phyloP scores from a whole-genome alignment of 2,888 invertebrate genomes.

The Onchidella celtica region DNA sequence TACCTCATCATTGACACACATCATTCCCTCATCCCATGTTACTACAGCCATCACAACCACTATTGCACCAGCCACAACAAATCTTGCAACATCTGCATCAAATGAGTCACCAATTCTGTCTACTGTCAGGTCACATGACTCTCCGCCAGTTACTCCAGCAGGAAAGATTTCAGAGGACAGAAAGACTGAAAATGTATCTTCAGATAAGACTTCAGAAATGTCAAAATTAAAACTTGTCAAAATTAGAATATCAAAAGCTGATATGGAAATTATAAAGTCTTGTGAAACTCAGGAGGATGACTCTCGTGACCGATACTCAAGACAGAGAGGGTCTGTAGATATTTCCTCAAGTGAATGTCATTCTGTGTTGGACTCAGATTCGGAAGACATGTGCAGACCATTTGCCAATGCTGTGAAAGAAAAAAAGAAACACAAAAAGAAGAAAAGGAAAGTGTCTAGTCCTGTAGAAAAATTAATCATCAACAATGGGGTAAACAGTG shows the following conservation, averaged over 20 bases:
- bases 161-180: background rate
- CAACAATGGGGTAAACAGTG: background rate
- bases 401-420: slow-evolving; percentile 25
- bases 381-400: slow-evolving; percentile 37
- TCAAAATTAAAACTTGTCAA: background rate
- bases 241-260: slow-evolving; percentile 33
- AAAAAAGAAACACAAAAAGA: slow-evolving; percentile 42
- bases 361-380: slow-evolving; percentile 11
- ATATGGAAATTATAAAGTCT: slow-evolving; percentile 40
- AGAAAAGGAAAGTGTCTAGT: background rate
- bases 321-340: slow-evolving; percentile 1
- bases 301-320: slow-evolving; percentile 3
- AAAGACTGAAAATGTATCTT: background rate
- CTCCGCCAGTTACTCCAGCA: background rate
- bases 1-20: background rate
- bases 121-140: background rate
- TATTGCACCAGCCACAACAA: background rate
- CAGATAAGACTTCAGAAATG: background rate
- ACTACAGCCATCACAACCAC: slow-evolving; percentile 24
- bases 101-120: background rate
- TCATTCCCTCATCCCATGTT: background rate
- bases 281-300: background rate
- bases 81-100: slow-evolving; percentile 1
- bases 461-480: background rate
- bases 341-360: slow-evolving; percentile 19